These are phyloP conservation scores for Neogobius melanostomus DNA, from an alignment of 2,113 vertebrate genomes.

Conservation along the genomic window DNA sequence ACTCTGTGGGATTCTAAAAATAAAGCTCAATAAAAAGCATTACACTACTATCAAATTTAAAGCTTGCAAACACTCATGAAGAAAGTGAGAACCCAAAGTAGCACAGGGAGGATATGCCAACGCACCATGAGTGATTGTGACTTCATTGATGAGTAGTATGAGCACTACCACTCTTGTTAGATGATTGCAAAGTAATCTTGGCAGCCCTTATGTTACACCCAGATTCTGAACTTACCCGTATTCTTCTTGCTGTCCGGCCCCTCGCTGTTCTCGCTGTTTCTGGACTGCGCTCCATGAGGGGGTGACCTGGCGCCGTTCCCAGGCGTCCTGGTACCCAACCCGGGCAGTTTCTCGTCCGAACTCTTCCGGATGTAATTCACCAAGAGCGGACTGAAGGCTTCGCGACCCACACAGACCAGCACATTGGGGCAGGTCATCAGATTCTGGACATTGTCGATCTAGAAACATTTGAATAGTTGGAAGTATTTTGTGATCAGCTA, in stretches of 20 bases:
- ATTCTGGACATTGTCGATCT: constrained; percentile 86
- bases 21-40: too few relatives aligned
- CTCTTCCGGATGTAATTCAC: constrained; percentile 75
- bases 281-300: constrained; percentile 60
- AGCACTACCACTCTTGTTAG: too few relatives aligned
- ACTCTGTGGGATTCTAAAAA: neutral
- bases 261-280: constrained; percentile 69
- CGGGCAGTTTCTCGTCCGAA: constrained; percentile 76
- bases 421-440: constrained; percentile 79
- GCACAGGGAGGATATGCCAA: too few relatives aligned
- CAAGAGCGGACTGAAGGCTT: constrained; percentile 79
- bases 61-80: too few relatives aligned
- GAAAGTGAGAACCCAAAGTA: too few relatives aligned
- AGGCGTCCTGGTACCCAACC: constrained; percentile 63
- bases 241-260: constrained; percentile 77
- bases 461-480: neutral
- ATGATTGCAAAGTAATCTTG: too few relatives aligned
- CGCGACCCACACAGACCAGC: constrained; percentile 84
- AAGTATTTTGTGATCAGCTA: neutral
- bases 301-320: constrained; percentile 62
- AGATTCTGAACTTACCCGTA: constrained; percentile 29
- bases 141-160: too few relatives aligned
- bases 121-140: too few relatives aligned
- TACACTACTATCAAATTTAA: too few relatives aligned
- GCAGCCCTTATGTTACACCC: neutral